Evolutionary conservation across 2,888 invertebrate species (phyloP).

Genomic region (Dusona sp.): DNA sequence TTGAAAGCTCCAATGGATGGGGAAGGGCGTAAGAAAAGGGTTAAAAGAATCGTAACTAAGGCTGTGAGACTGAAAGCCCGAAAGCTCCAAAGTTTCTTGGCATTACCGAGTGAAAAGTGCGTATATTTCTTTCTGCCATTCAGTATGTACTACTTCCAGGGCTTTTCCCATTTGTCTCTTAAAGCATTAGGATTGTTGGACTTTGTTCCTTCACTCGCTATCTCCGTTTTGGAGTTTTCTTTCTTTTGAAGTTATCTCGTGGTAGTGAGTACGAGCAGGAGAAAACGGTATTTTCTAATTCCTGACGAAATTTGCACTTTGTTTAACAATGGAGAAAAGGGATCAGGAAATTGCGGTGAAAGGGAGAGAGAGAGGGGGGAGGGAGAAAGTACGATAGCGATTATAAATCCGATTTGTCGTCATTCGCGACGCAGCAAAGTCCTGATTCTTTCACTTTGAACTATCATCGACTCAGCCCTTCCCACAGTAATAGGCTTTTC

Average conservation of each 20-base stretch:
- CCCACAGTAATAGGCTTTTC: conserved; percentile 65
- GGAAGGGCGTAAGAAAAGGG: conserved; percentile 17
- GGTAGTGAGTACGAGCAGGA: background rate
- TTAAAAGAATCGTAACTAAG: conserved; percentile 54
- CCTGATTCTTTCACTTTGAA: conserved; percentile 69
- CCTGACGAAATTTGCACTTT: conserved; percentile 27
- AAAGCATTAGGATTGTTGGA: conserved; percentile 41
- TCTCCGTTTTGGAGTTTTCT: conserved; percentile 10
- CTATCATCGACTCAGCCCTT: conserved; percentile 58
- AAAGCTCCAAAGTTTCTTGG: conserved; percentile 48
- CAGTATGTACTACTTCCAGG: background rate
- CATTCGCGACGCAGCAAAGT: conserved; percentile 43
- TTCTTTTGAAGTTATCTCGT: background rate
- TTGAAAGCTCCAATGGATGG: conserved; percentile 23
- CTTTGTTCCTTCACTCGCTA: conserved; percentile 12
- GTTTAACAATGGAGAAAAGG: conserved; percentile 9
- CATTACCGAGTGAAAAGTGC: conserved; percentile 14
- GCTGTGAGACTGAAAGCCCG: conserved; percentile 39
- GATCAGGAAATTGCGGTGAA: conserved; percentile 1
- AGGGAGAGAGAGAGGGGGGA: background rate
- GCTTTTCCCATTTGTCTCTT: conserved; percentile 52
- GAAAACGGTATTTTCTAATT: background rate
- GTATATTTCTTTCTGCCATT: conserved; percentile 43
- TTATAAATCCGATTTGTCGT: conserved; percentile 63
- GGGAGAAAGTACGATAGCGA: conserved; percentile 33